phyloP scores from a whole-genome alignment of 2,888 invertebrate genomes.

The Troglohyphantes excavatus region DNA sequence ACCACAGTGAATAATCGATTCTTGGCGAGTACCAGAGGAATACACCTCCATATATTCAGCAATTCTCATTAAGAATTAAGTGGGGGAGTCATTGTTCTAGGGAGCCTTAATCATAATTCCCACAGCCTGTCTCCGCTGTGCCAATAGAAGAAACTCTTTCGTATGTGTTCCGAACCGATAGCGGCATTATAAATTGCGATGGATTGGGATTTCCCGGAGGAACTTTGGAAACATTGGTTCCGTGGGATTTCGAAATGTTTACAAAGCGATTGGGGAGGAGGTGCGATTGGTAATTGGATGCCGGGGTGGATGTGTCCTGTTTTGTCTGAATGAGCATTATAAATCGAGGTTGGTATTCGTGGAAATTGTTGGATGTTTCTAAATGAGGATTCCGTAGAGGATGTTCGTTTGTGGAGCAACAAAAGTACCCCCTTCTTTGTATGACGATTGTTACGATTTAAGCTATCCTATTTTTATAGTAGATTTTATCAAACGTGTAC shows the following conservation, averaged over 20 bases:
- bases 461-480: no score
- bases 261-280: conserved; percentile 7
- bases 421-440: no score
- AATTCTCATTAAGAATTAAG: conserved; percentile 67
- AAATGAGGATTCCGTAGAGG: no score
- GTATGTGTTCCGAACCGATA: conserved; percentile 16
- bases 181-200: conserved; percentile 32
- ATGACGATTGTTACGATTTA: no score
- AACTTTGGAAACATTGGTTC: background rate
- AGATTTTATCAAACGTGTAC: no score
- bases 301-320: background rate
- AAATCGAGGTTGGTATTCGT: no score
- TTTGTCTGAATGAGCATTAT: background rate
- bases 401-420: no score
- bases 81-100: conserved; percentile 36
- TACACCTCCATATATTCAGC: conserved; percentile 17
- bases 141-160: conserved; percentile 24
- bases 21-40: conserved; percentile 26
- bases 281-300: conserved; percentile 34
- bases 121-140: conserved; percentile 6
- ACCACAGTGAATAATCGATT: conserved; percentile 30
- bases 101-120: conserved; percentile 47
- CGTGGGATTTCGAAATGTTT: conserved; percentile 22
- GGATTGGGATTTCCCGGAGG: background rate
- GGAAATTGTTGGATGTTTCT: no score